A percentile compares a stretch with the other conserved stretches of the same genome.
Evolutionary conservation across 2,888 invertebrate species (phyloP).

Genomic region (Anticlea derivata): DNA sequence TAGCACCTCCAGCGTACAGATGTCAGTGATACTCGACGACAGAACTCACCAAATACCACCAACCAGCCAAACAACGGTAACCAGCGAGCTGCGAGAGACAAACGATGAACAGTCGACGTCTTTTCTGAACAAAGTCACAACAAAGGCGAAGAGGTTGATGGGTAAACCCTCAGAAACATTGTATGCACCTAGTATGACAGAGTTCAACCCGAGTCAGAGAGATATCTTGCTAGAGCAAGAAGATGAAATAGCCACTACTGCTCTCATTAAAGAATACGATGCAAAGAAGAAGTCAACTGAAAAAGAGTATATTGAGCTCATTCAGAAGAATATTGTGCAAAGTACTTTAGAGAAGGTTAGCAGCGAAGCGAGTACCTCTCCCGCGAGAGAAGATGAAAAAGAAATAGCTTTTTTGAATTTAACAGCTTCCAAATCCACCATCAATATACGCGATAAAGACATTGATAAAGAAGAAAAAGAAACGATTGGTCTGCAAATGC

Average conservation of each 20-base stretch:
- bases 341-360: background rate
- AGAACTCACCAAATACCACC: background rate
- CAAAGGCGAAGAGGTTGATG: slow-evolving; percentile 6
- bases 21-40: slow-evolving; percentile 1
- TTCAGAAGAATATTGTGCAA: slow-evolving; percentile 3
- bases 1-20: slow-evolving; percentile 3
- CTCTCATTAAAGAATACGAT: slow-evolving; percentile 38
- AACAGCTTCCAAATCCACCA: slow-evolving; percentile 13
- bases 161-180: background rate
- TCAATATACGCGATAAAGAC: background rate
- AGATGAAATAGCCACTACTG: slow-evolving; percentile 40
- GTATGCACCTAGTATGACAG: slow-evolving; percentile 1
- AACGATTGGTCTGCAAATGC: slow-evolving; percentile 1
- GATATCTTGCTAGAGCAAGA: slow-evolving; percentile 41
- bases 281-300: slow-evolving; percentile 19
- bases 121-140: slow-evolving; percentile 9
- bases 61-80: slow-evolving; percentile 4
- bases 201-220: slow-evolving; percentile 19
- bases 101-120: background rate
- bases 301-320: slow-evolving; percentile 19
- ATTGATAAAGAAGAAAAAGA: background rate
- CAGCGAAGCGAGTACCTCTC: background rate
- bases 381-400: slow-evolving; percentile 24
- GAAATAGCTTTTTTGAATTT: slow-evolving; percentile 38
- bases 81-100: background rate